Percentiles rank a stretch among this genome's conserved stretches.
Evolutionary conservation across 1,140 invertebrate genomes (phyloP).

Genomic region (Leptinotarsa defecta): DNA sequence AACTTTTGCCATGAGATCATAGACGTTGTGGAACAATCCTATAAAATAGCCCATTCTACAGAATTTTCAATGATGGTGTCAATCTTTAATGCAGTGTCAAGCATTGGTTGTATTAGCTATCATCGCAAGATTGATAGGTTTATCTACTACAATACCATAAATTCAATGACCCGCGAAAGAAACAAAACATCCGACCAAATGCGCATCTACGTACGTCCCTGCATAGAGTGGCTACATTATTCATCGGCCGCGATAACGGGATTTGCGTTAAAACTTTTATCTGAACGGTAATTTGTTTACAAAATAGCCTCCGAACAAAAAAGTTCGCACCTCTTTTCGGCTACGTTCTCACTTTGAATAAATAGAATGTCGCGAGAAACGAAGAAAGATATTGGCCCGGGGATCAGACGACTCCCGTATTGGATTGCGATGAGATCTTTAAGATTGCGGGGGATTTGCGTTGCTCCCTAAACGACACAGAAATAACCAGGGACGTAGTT

Average conservation of each 20-base stretch:
- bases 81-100: too few species aligned
- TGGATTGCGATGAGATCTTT: conserved; percentile 55
- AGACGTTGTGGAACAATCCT: too few species aligned
- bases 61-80: too few species aligned
- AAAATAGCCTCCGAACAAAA: conserved; percentile 50
- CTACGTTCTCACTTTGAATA: conserved; percentile 48
- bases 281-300: conserved; percentile 55
- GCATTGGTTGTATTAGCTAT: too few species aligned
- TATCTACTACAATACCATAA: too few species aligned
- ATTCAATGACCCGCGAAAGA: not conserved
- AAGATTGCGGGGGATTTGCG: conserved; percentile 57
- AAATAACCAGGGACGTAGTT: conserved; percentile 47
- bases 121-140: too few species aligned
- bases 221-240: conserved; percentile 47
- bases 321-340: conserved; percentile 41
- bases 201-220: not conserved
- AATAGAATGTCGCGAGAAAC: conserved; percentile 45
- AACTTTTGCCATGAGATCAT: too few species aligned
- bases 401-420: conserved; percentile 51
- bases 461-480: conserved; percentile 56
- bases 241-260: conserved; percentile 54
- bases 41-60: too few species aligned
- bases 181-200: not conserved
- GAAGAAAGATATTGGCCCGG: conserved; percentile 42
- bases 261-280: conserved; percentile 55